These are phyloP conservation scores for Dromiciops gliroides DNA, from an alignment of 2,113 vertebrate genomes.

Conservation along the genomic window DNA sequence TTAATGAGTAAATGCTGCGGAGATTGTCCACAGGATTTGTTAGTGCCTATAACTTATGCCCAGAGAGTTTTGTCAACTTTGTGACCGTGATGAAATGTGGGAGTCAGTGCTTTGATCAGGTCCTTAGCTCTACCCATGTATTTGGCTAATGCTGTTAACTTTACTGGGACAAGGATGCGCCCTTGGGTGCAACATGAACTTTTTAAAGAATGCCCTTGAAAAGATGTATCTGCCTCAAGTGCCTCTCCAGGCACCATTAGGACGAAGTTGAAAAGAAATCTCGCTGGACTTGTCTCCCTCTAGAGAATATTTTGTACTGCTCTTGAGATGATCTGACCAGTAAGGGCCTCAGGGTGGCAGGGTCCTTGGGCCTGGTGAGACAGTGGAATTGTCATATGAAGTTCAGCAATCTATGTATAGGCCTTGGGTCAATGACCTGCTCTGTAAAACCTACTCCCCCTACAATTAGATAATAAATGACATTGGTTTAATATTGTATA, in stretches of 20 bases:
- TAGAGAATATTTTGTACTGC: neutral
- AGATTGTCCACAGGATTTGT: neutral
- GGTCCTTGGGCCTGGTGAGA: neutral
- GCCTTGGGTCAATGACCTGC: neutral
- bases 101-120: neutral
- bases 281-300: neutral
- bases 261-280: too few species aligned
- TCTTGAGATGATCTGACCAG: neutral
- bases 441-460: neutral
- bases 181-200: neutral
- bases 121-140: neutral
- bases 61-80: neutral
- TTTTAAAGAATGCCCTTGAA: neutral
- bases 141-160: neutral
- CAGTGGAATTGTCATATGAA: neutral
- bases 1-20: neutral
- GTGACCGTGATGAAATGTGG: neutral
- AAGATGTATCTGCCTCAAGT: neutral
- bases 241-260: neutral
- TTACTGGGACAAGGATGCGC: neutral
- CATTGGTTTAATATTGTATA: neutral
- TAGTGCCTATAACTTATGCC: neutral
- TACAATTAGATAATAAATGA: neutral
- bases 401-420: neutral
- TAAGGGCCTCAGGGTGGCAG: neutral